Base-by-base conservation (phyloP, 2,797 vertebrate species). In the Nothura maculosa region DNA sequence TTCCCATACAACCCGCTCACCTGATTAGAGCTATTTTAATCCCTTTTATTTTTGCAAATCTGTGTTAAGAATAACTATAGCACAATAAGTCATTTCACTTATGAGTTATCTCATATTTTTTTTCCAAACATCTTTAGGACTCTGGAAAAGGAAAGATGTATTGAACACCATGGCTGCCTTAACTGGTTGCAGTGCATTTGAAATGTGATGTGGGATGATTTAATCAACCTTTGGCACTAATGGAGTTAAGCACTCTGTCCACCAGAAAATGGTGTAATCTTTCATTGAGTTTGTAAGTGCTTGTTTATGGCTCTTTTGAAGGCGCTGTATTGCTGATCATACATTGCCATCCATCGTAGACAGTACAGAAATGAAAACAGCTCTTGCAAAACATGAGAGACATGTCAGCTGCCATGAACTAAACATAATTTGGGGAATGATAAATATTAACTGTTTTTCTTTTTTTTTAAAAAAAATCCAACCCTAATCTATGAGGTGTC, bases 151-250 rank as follows among this genome's bases (percentile, higher is more conserved):
- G 86, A 96, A 88, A 97, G 91, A 96, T 85, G 42, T 87, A 96
- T 95, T 91, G 89, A 94, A 48, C 67, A 87, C 72, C 77, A 68
- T 67, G 43, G 21, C 83, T 76, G 62, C 78, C 83, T 96, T 97
- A 98, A 97, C 94, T 97, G 96, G 90, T 89, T 97, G 89, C 96
- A 96, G 73, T 90, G 61, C 88, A 72, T 69, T 93, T 94, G 90
- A 97, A 97, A 97, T 88, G 92, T 64, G 88, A 96, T 92, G 90
- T 83, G 79, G 92, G 82, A 87, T 94, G 94, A 97, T 96, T 97
- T 95, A 96, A 96, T 97, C 96, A 97, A 72, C 77, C 82, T 80
- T 4, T 89, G 80, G 92, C 85, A 66, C 85, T 97, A 97, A 97
- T 96, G 93, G 91, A 96, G 94, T 96, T 95, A 95, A 96, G 91